A percentile compares a stretch with the other conserved stretches of the same genome.
Evolutionary conservation across 2,113 vertebrate genomes (phyloP).

Genomic region (Peromyscus polionotus): DNA sequence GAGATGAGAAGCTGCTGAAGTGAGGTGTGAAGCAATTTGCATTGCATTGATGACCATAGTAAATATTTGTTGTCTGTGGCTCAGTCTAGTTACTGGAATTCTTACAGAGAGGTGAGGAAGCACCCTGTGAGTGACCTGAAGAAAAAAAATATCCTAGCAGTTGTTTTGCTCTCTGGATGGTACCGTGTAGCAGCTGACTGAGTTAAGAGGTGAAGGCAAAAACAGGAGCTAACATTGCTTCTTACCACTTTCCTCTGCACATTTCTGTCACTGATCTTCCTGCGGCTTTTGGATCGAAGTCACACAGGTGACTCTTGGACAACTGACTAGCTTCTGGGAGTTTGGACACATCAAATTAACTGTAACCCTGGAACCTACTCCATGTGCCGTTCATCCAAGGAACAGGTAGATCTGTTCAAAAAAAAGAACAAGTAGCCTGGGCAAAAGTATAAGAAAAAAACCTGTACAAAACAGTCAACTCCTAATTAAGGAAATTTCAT

Average conservation of each 20-base stretch:
- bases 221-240: no score
- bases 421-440: no score
- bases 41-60: no score
- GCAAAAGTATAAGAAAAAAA: not conserved
- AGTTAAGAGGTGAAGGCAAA: not conserved
- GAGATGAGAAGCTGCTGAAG: not conserved
- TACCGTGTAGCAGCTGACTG: no score
- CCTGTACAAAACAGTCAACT: not conserved
- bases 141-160: not conserved
- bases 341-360: not conserved
- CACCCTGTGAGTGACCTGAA: not conserved
- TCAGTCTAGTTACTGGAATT: not conserved
- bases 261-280: no score
- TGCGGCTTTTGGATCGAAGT: not conserved
- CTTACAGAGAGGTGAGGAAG: not conserved
- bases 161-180: not conserved
- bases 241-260: not conserved
- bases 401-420: no score
- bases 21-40: not conserved
- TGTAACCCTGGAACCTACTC: no score
- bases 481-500: not conserved
- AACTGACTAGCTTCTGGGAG: no score
- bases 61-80: no score
- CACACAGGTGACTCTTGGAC: not conserved
- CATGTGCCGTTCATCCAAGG: not conserved